These are phyloP conservation scores for Parazoanthus atlanticus DNA, from an alignment of 92 coral and sea anemone species.

Conservation along the genomic window DNA sequence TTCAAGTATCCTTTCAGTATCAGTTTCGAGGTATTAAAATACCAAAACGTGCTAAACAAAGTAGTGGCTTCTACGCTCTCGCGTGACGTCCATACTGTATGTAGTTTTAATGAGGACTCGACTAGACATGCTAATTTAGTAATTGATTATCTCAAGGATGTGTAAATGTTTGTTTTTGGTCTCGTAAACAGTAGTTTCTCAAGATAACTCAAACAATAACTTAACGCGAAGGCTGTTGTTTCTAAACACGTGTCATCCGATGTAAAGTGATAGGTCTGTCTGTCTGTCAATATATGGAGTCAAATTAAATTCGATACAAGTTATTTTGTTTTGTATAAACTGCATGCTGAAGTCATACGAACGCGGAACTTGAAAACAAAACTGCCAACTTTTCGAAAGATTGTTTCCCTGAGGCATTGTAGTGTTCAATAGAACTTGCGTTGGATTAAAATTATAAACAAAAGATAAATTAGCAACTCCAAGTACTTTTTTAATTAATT, in stretches of 20 bases:
- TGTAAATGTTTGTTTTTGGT: constrained; percentile 16
- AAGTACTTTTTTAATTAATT: too few species aligned
- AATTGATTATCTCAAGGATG: neutral
- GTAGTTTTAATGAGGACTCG: neutral
- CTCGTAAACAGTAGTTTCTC: neutral
- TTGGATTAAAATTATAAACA: too few species aligned
- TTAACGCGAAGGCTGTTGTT: neutral
- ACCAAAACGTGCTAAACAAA: neutral
- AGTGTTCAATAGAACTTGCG: too few species aligned
- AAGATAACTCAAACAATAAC: neutral
- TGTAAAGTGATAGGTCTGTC: neutral
- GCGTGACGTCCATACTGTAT: neutral
- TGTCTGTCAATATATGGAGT: neutral
- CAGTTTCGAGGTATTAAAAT: constrained; percentile 13
- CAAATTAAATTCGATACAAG: too few species aligned
- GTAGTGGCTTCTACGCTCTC: neutral
- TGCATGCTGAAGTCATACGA: too few species aligned
- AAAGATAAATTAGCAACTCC: too few species aligned
- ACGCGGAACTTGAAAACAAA: neutral
- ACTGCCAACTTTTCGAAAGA: neutral
- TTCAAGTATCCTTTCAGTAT: constrained; percentile 5
- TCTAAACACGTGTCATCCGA: neutral
- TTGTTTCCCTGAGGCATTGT: neutral
- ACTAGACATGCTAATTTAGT: neutral
- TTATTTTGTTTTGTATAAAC: neutral